Conservation (phyloP, 2,113 vertebrate genomes). For the Antigone vipio region DNA sequence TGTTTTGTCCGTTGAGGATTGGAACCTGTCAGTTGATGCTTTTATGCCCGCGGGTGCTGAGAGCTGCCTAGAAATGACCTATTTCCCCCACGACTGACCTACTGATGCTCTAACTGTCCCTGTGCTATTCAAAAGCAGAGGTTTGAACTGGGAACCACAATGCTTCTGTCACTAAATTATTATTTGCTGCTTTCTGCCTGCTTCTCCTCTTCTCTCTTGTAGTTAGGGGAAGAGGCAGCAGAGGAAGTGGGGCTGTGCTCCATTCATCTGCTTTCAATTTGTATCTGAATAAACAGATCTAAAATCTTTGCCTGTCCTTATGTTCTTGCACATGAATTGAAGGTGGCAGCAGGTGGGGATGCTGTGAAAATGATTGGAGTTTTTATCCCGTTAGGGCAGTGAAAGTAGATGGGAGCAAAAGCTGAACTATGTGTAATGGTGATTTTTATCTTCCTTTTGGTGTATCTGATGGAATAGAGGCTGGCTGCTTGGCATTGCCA, state of each 20-base stretch:
- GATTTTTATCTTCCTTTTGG: not conserved
- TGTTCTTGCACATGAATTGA: not conserved
- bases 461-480: not conserved
- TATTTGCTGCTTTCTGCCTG: conserved; percentile 55
- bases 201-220: not conserved
- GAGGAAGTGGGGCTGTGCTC: conserved; percentile 55
- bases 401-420: not conserved
- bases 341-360: not conserved
- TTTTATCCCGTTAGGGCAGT: not conserved
- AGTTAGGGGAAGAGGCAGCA: conserved; percentile 41
- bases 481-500: not conserved
- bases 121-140: conserved; percentile 32
- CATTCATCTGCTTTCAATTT: conserved; percentile 64
- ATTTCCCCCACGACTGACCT: not conserved
- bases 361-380: not conserved
- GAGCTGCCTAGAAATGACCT: not conserved
- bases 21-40: not conserved
- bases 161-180: conserved; percentile 66
- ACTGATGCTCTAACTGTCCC: conserved; percentile 33
- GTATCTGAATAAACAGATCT: conserved; percentile 64
- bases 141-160: conserved; percentile 50
- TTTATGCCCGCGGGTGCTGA: not conserved
- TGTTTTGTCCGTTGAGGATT: not conserved
- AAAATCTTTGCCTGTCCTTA: not conserved
- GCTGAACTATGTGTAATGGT: not conserved